Evolutionary conservation across 2,888 invertebrate species (phyloP), one percentile per base, ranked within the genome.

Genomic region (Syrista parreyssii): DNA sequence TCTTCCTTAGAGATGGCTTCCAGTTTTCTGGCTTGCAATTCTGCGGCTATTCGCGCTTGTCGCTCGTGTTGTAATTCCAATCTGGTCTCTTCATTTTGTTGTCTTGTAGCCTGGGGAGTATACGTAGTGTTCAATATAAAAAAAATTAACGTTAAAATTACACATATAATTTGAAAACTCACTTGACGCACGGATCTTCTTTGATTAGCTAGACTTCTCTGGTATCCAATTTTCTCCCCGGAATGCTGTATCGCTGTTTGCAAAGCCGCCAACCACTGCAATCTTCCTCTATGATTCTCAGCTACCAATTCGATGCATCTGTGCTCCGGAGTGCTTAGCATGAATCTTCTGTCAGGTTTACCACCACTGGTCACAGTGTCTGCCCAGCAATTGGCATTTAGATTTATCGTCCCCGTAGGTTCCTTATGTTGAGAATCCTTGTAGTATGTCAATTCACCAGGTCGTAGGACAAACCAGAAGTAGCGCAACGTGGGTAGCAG

Each of bases 391-490:
- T 94, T 94, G 40, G 93, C 92, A 84, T 95, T 95, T 34, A 96
- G 93, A 1, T 92, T 84, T 76, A 96, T 94, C 32, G 94, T 92
- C 0, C 96, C 96, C 79, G 95, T 95, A 74, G 94, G 93, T 32
- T 96, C 95, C 86, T 94, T 95, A 87, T 94, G 94, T 0, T 95
- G 94, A 1, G 95, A 94, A 84, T 94, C 94, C 89, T 96, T 96
- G 91, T 95, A 97, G 90, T 96, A 97, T 0, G 94, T 93, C 72
- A 97, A 92, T 75, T 95, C 94, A 40, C 94, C 95, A 0, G 96
- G 96, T 79, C 95, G 94, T 1, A 97, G 92, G 0, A 97, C 96
- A 87, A 96, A 96, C 96, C 96, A 96, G 89, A 96, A 95, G 84
- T 96, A 96, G 30, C 95, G 93, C 93, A 96, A 94, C 0, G 95